phyloP scores from a whole-genome alignment of 23 tunicate genomes.

The Halocynthia roretzi region DNA sequence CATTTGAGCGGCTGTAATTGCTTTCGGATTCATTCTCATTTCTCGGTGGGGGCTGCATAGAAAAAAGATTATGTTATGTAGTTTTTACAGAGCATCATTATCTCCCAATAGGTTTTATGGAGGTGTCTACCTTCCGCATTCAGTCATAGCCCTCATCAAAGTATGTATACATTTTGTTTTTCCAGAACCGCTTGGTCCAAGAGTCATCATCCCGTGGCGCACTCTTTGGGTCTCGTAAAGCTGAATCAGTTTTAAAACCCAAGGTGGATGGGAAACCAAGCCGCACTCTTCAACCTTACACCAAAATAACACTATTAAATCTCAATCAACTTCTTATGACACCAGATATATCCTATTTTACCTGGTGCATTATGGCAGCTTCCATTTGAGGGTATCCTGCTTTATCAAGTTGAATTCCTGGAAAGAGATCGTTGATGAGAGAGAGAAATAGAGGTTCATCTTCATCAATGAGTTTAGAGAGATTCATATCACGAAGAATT shows the following conservation, averaged over 20 bases:
- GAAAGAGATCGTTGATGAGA: constrained; percentile 94
- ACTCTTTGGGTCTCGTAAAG: constrained; percentile 92
- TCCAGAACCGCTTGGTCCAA: constrained; percentile 98
- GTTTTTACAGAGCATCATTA: background rate
- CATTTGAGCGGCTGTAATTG: constrained; percentile 97
- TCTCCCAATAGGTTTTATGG: background rate
- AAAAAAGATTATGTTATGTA: background rate
- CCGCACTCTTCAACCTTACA: constrained; percentile 53
- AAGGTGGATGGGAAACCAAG: constrained; percentile 83
- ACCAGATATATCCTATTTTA: background rate
- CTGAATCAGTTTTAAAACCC: constrained; percentile 86
- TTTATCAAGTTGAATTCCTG: constrained; percentile 81
- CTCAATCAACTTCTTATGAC: too few relatives aligned
- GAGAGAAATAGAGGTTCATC: constrained; percentile 97
- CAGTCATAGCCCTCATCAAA: constrained; percentile 94
- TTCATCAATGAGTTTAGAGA: constrained; percentile 92
- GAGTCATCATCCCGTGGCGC: constrained; percentile 96
- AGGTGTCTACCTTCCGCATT: constrained; percentile 64
- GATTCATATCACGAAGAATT: constrained; percentile 91
- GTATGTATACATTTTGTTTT: constrained; percentile 79
- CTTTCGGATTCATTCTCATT: constrained; percentile 95
- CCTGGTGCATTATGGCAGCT: constrained; percentile 90
- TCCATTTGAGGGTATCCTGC: constrained; percentile 93
- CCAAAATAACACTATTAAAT: too few relatives aligned
- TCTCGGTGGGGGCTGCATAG: constrained; percentile 77